Percentiles rank a stretch among this genome's conserved stretches.
phyloP scores from a whole-genome alignment of 2,888 invertebrate species.

The Drosophila testacea region DNA sequence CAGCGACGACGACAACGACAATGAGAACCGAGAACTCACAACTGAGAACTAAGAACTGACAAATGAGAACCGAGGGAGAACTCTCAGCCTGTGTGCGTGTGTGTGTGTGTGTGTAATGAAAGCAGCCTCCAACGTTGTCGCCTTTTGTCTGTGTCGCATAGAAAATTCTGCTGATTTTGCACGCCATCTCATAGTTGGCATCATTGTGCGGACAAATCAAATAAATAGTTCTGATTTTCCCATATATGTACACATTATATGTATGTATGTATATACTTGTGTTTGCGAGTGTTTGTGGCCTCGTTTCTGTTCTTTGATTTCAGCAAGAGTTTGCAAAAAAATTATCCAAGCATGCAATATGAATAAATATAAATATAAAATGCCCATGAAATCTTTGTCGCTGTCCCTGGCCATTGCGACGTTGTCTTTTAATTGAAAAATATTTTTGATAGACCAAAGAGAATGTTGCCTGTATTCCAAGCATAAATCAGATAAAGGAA shows the following conservation, averaged over 20 bases:
- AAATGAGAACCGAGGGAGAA: constrained; percentile 7
- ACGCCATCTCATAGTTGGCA: constrained; percentile 71
- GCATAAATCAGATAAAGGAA: constrained; percentile 28
- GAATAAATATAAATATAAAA: constrained; percentile 50
- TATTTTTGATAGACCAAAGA: constrained; percentile 36
- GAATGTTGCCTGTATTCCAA: constrained; percentile 3
- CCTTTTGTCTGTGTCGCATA: constrained; percentile 59
- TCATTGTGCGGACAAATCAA: constrained; percentile 77
- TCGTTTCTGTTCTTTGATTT: constrained; percentile 61
- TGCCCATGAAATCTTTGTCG: constrained; percentile 44
- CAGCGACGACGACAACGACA: constrained; percentile 31
- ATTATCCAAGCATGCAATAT: constrained; percentile 52
- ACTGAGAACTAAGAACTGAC: constrained; percentile 13
- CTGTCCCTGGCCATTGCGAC: constrained; percentile 25
- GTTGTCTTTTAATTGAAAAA: constrained; percentile 63
- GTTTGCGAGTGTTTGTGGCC: constrained; percentile 39
- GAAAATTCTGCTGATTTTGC: constrained; percentile 75
- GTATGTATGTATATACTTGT: constrained; percentile 1
- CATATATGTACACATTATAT: constrained; percentile 12
- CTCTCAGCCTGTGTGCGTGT: too few relatives aligned
- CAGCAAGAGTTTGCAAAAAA: constrained; percentile 66
- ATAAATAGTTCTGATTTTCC: constrained; percentile 76
- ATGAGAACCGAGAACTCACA: constrained; percentile 4
- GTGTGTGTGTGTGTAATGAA: constrained; percentile 1
- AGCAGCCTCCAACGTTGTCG: constrained; percentile 53